A percentile compares a stretch with the other conserved stretches of the same genome.
phyloP scores from a whole-genome alignment of 2,888 invertebrate genomes.

The Agelastica alni region DNA sequence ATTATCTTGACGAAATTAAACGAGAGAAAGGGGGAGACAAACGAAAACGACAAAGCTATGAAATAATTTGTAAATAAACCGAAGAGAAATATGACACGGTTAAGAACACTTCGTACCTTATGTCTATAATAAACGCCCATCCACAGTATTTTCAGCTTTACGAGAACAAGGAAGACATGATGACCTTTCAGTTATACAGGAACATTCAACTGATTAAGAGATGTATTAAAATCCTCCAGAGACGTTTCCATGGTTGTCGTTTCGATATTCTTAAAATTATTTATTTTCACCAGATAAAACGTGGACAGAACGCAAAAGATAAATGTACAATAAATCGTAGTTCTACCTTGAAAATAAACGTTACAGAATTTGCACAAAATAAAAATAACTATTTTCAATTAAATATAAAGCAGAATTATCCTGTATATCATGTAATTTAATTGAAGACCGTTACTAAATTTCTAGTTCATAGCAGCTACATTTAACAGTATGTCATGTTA shows the following conservation, averaged over 20 bases:
- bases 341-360: too few relatives aligned
- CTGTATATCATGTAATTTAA: conserved; percentile 51
- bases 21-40: conserved; percentile 6
- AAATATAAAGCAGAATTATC: not conserved
- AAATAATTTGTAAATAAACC: conserved; percentile 29
- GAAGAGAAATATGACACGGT: conserved; percentile 27
- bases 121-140: conserved; percentile 47
- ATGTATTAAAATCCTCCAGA: too few relatives aligned
- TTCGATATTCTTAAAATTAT: too few relatives aligned
- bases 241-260: too few relatives aligned
- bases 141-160: conserved; percentile 45
- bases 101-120: conserved; percentile 50
- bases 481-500: conserved; percentile 53
- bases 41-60: conserved; percentile 17
- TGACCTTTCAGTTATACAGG: conserved; percentile 49
- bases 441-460: conserved; percentile 57
- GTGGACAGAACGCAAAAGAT: too few relatives aligned
- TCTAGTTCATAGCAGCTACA: conserved; percentile 55
- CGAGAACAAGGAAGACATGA: conserved; percentile 45
- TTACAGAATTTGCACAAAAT: too few relatives aligned
- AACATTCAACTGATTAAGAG: too few relatives aligned
- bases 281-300: too few relatives aligned
- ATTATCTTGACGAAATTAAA: conserved; percentile 15
- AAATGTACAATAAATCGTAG: too few relatives aligned
- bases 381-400: too few relatives aligned